These are phyloP conservation scores for Aphaenogaster rudis DNA, from an alignment of 1,140 invertebrate species.

Conservation along the genomic window DNA sequence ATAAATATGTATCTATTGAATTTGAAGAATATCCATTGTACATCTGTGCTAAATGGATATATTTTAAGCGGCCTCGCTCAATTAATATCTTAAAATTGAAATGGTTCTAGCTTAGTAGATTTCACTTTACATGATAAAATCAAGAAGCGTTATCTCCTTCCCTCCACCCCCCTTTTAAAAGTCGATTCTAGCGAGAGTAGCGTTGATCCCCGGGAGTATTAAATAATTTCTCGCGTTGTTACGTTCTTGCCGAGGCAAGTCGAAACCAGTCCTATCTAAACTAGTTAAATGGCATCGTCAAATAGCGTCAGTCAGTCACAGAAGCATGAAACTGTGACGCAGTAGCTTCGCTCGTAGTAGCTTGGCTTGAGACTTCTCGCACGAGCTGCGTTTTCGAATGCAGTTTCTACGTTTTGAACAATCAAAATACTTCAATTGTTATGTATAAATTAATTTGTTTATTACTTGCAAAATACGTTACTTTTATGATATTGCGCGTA, in stretches of 20 bases:
- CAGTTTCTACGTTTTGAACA: not conserved
- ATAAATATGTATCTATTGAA: not conserved
- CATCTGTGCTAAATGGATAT: not conserved
- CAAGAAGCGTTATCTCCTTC: not conserved
- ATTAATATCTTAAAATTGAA: slow-evolving; percentile 12
- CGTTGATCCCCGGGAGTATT: slow-evolving; percentile 22
- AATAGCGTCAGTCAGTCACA: slow-evolving; percentile 28
- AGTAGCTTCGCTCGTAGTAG: not conserved
- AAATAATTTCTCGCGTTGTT: slow-evolving; percentile 55
- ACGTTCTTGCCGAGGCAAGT: slow-evolving; percentile 35
- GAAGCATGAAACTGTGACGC: slow-evolving; percentile 34
- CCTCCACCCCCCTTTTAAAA: not conserved
- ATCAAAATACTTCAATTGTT: not conserved
- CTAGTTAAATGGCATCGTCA: slow-evolving; percentile 35
- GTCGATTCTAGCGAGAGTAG: not conserved
- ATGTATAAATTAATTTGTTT: not conserved
- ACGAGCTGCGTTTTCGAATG: not conserved
- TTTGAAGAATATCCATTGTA: not conserved
- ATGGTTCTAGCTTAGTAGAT: not conserved
- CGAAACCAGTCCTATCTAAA: slow-evolving; percentile 28
- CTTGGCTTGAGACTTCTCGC: slow-evolving; percentile 29
- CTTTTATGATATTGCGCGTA: not conserved
- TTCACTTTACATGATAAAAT: slow-evolving; percentile 24
- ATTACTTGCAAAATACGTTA: not conserved
- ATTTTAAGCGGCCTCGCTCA: not conserved